Base-by-base conservation (phyloP, 1,140 invertebrate species). In the Xylocopa sonorina region DNA sequence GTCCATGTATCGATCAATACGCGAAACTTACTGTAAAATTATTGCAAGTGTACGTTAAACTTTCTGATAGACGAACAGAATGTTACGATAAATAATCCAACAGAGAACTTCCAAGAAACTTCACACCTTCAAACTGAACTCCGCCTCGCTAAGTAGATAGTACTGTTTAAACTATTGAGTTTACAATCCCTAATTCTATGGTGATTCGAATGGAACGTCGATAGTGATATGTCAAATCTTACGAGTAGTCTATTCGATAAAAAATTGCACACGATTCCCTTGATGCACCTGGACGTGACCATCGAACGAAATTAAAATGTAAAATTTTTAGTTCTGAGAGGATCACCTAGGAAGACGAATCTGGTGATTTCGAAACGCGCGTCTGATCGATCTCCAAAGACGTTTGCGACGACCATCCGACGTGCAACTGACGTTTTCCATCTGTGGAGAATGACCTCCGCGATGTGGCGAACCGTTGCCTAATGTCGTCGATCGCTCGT, bases 151-250 rank as follows among this genome's bases (percentile, higher is more conserved):
- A n/a, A 21, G 5, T n/a, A n/a, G n/a, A n/a, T n/a, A n/a, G n/a
- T 10, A 1, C 60, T 63, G 24, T n/a, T 43, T 43, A 43, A 38
- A 43, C 16, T 3, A 18, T 16, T 27, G 27, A 16, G 10, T 10
- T 53, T 43, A 27, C 18, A 2, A 24, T 27, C 3, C 7, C 27
- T 29, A 57, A 29, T 10, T 16, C n/a, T 27, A 43, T 9, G 34
- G 7, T 43, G 16, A 64, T 18, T 64, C 38, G 4, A 16, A 64
- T 27, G 18, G 16, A 27, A 43, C 12, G 24, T 64, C 38, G 38
- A 64, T 16, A 64, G 16, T 64, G 62, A 64, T 64, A 64, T 43
- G 62, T 43, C 16, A 64, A 64, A 43, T 41, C 51, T 21, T 12
- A 12, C 32, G 29, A 18, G 24, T 50, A 67, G 18, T 51, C 18